A percentile compares a stretch with the other conserved stretches of the same genome.
Conservation (phyloP, 2,113 vertebrate genomes). For the Ctenomys sociabilis region DNA sequence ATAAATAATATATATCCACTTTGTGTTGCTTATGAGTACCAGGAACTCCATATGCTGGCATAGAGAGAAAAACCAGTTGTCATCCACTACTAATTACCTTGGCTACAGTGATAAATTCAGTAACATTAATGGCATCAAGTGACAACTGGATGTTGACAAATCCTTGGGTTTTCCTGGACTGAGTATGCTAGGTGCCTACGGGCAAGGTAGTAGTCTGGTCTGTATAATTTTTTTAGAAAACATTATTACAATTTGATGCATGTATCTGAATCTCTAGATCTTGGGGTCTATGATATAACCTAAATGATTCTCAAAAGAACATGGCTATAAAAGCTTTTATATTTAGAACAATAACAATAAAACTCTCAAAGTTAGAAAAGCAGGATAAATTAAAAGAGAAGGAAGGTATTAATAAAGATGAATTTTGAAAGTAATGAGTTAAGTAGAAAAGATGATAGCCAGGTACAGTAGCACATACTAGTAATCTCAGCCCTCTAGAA, state of each 20-base stretch:
- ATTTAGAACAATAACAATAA: no score
- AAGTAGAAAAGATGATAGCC: not conserved
- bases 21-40: not conserved
- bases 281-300: not conserved
- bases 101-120: not conserved
- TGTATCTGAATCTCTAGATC: no score
- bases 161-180: not conserved
- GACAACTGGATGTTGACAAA: not conserved
- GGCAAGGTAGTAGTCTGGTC: not conserved
- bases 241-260: not conserved
- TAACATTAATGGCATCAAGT: not conserved
- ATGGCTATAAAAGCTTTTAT: not conserved
- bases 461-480: not conserved
- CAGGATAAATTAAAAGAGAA: not conserved
- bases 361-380: not conserved
- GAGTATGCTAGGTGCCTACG: not conserved
- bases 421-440: conserved; percentile 15
- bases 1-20: not conserved
- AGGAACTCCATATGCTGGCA: not conserved
- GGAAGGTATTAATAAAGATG: not conserved
- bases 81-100: not conserved
- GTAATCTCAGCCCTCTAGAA: not conserved
- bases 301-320: not conserved
- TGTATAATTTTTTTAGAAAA: not conserved
- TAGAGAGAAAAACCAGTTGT: not conserved